Percentiles rank a stretch among this genome's conserved stretches.
phyloP scores from a whole-genome alignment of 1,140 invertebrate species.

The Drosophila ficusphila region DNA sequence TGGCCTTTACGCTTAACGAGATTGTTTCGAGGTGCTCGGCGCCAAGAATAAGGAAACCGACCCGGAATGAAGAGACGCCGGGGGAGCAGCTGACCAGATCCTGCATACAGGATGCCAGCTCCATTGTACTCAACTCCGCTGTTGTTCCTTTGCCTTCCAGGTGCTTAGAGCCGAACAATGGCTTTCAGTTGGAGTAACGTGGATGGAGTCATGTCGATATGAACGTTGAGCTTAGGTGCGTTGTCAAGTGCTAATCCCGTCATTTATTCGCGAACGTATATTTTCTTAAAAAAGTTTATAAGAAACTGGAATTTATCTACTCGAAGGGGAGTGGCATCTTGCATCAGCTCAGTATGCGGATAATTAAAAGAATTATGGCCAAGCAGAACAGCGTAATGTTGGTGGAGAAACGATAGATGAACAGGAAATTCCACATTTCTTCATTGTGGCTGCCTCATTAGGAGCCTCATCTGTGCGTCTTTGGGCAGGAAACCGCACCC shows the following conservation, averaged over 20 bases:
- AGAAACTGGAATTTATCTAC: neutral
- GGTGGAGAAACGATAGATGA: neutral
- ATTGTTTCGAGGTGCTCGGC: slow-evolving; percentile 67
- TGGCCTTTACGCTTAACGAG: slow-evolving; percentile 80
- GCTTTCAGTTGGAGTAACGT: slow-evolving; percentile 15
- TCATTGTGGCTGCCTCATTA: neutral
- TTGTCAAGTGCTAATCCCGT: slow-evolving; percentile 35
- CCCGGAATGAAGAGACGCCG: slow-evolving; percentile 29
- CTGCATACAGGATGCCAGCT: slow-evolving; percentile 1
- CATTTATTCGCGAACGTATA: slow-evolving; percentile 15
- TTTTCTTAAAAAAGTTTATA: neutral
- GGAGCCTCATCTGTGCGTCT: neutral
- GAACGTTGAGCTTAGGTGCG: slow-evolving; percentile 5
- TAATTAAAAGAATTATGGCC: neutral
- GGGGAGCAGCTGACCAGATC: slow-evolving; percentile 9
- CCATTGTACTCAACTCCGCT: slow-evolving; percentile 39
- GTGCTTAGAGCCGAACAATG: slow-evolving; percentile 40
- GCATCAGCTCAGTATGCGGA: slow-evolving; percentile 17
- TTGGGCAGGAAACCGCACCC: neutral
- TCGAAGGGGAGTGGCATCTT: neutral
- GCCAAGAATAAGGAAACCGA: slow-evolving; percentile 50
- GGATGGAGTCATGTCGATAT: slow-evolving; percentile 1
- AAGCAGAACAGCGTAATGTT: neutral
- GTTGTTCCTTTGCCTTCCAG: slow-evolving; percentile 40
- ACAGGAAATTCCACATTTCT: slow-evolving; percentile 18